Conservation (phyloP, 2,797 vertebrate genomes). For the Lerista edwardsae region DNA sequence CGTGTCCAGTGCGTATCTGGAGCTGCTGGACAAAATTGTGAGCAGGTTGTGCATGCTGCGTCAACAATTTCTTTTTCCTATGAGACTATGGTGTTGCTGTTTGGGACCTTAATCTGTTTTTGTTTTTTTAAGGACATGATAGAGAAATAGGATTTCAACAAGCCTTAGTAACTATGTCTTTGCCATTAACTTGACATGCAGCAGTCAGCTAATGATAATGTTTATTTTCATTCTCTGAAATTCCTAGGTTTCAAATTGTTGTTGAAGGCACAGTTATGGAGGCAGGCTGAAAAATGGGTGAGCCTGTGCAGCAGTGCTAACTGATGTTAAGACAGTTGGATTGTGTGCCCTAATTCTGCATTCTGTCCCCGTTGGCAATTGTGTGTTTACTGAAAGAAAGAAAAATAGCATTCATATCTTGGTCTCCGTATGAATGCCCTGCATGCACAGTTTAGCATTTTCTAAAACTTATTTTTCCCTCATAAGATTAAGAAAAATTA, state of each 20-base stretch:
- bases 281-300: not conserved
- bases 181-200: not conserved
- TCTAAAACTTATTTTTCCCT: not conserved
- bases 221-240: not conserved
- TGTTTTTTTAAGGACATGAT: not conserved
- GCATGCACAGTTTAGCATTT: not conserved
- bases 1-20: not conserved
- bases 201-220: not conserved
- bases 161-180: not conserved
- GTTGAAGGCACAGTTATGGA: not conserved
- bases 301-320: not conserved
- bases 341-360: slow-evolving; percentile 50
- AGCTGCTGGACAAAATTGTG: not conserved
- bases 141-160: not conserved
- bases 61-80: not conserved
- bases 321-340: not conserved
- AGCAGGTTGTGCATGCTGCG: not conserved
- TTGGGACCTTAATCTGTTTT: not conserved
- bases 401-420: not conserved
- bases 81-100: not conserved
- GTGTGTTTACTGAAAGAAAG: not conserved
- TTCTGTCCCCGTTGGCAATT: not conserved
- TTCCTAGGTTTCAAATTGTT: not conserved
- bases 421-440: not conserved
- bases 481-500: not conserved